Evolutionary conservation across 2,797 vertebrate genomes (phyloP).

Genomic region (Pithecia hirsuta): DNA sequence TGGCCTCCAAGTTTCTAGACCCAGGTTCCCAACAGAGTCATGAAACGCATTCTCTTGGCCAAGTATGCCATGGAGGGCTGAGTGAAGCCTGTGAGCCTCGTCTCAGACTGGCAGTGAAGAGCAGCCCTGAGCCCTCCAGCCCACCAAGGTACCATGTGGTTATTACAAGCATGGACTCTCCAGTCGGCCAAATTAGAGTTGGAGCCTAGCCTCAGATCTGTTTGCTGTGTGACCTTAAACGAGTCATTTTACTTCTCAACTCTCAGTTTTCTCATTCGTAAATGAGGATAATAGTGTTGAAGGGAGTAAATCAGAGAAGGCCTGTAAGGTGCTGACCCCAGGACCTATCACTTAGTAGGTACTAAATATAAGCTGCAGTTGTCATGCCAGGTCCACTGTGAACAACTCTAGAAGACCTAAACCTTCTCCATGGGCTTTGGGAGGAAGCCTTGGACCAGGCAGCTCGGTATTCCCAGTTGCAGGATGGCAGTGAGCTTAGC

Average conservation of each 20-base stretch:
- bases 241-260: neutral
- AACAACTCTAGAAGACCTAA: neutral
- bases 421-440: neutral
- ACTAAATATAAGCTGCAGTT: neutral
- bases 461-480: neutral
- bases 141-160: fast-evolving
- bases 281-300: neutral
- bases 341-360: neutral
- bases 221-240: neutral
- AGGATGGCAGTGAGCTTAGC: neutral
- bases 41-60: fast-evolving
- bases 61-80: neutral
- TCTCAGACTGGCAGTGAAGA: neutral
- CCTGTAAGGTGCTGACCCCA: neutral
- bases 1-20: neutral
- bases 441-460: neutral
- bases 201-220: neutral
- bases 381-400: neutral
- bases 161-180: neutral
- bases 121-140: neutral
- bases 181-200: neutral
- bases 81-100: fast-evolving
- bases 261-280: neutral
- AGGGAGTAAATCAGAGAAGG: neutral
- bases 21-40: neutral